phyloP scores from a whole-genome alignment of 2,113 vertebrate genomes.

The Actenoides lindsayi region DNA sequence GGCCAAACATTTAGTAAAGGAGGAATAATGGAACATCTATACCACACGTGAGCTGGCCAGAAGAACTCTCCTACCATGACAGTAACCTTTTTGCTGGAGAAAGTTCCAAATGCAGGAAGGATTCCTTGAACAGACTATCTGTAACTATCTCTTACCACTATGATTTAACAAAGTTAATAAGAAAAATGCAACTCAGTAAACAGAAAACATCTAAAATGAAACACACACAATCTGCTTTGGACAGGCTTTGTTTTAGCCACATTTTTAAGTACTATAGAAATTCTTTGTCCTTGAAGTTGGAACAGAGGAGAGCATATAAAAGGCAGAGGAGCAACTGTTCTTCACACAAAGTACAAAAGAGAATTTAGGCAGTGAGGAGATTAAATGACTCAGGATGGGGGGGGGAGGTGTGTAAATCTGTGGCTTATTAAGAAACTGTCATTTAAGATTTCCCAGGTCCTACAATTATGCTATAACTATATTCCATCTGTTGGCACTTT shows the following conservation, averaged over 20 bases:
- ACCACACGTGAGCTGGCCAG: not conserved
- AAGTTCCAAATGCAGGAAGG: not conserved
- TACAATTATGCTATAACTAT: not conserved
- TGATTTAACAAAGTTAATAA: not conserved
- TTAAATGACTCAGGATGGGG: not conserved
- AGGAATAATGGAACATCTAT: not conserved
- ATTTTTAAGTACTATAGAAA: not conserved
- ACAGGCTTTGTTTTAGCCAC: not conserved
- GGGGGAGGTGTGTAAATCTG: not conserved
- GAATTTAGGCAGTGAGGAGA: not conserved
- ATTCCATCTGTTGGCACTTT: not conserved
- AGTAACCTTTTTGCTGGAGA: not conserved
- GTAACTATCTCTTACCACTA: rapidly evolving
- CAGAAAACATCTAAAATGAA: not conserved
- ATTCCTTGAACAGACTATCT: not conserved
- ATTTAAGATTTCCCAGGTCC: not conserved
- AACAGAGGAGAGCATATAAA: not conserved
- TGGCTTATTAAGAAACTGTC: not conserved
- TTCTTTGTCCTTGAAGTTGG: not conserved
- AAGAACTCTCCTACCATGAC: not conserved
- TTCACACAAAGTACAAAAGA: not conserved
- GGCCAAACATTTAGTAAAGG: not conserved
- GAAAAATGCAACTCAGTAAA: not conserved
- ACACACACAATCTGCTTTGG: not conserved
- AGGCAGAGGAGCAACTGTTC: not conserved